Conservation (phyloP, 2,113 vertebrate genomes). For the Trachemys scripta region DNA sequence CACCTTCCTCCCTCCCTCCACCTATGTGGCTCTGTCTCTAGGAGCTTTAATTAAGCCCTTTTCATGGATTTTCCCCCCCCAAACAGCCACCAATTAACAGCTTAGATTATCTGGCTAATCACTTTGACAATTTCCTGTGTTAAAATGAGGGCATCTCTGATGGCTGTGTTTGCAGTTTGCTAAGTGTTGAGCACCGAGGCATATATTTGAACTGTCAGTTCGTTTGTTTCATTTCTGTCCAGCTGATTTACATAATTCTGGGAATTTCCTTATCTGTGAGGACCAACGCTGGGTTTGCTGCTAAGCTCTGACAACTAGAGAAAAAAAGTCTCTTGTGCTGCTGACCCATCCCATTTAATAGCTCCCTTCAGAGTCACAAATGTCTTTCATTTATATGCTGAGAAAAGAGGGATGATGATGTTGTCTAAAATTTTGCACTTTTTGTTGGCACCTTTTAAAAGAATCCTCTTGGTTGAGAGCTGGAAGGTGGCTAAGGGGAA, state of each 20-base stretch:
- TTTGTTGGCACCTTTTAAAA: not conserved
- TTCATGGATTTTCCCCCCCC: not conserved
- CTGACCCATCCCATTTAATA: not conserved
- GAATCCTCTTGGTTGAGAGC: not conserved
- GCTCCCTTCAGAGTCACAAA: not conserved
- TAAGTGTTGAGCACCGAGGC: not conserved
- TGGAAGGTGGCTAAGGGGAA: not conserved
- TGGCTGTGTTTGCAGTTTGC: not conserved
- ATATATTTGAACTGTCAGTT: not conserved
- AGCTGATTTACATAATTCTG: not conserved
- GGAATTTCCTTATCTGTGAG: not conserved
- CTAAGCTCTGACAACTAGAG: not conserved
- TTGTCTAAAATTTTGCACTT: not conserved
- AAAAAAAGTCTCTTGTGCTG: not conserved
- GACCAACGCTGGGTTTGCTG: not conserved
- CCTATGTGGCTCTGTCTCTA: not conserved
- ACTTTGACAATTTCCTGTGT: not conserved
- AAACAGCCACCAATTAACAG: not conserved
- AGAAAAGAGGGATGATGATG: not conserved
- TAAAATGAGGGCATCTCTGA: not conserved
- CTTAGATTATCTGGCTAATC: not conserved
- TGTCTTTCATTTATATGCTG: not conserved
- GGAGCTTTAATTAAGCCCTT: not conserved
- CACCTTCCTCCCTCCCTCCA: not conserved
- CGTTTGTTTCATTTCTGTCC: not conserved